Evolutionary conservation across 2,113 vertebrate species (phyloP).

Genomic region (Lepidothrix coronata): DNA sequence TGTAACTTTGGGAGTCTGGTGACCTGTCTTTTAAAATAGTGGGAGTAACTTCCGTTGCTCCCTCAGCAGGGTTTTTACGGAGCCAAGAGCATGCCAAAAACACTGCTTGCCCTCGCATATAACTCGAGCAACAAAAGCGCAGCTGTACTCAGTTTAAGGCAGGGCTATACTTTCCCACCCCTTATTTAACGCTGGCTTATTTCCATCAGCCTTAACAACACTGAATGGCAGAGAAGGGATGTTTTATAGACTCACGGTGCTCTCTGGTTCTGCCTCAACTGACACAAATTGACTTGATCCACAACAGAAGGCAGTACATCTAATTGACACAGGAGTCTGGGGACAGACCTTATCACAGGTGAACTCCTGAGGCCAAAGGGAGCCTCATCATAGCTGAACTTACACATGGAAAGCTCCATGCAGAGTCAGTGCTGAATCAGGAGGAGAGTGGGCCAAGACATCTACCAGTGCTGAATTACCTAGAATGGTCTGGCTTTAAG

Average conservation of each 20-base stretch:
- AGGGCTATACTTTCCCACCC: conserved; percentile 23
- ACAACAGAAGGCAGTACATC: background rate
- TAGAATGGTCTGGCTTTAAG: background rate
- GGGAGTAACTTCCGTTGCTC: conserved; percentile 28
- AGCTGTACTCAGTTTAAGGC: conserved; percentile 16
- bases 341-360: background rate
- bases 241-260: background rate
- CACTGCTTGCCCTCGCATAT: background rate
- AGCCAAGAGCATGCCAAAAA: conserved; percentile 28
- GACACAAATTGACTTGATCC: background rate
- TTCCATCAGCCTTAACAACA: background rate
- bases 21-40: conserved; percentile 37
- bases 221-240: background rate
- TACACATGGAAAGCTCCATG: background rate
- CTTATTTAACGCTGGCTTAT: background rate
- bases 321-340: background rate
- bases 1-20: conserved; percentile 2
- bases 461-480: background rate
- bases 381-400: background rate
- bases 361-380: background rate
- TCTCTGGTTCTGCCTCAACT: background rate
- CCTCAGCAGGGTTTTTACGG: background rate
- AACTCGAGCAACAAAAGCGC: background rate
- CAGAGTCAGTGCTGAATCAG: background rate
- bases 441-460: background rate